A percentile compares a stretch with the other conserved stretches of the same genome.
Conservation (phyloP, 1,140 invertebrate species). For the Pseudoatta argentina region DNA sequence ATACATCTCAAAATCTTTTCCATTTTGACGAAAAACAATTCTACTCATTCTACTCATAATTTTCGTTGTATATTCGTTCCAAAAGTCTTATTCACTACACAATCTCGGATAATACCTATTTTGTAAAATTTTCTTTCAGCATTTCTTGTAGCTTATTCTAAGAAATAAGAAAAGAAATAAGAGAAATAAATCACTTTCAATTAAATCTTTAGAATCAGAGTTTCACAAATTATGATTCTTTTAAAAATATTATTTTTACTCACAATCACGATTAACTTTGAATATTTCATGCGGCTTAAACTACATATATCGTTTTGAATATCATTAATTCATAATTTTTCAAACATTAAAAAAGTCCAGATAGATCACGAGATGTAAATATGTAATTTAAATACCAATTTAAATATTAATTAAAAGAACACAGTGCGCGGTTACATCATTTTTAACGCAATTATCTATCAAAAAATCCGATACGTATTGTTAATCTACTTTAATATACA, state of each 20-base stretch:
- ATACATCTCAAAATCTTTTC: too few species aligned
- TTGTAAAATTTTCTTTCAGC: not conserved
- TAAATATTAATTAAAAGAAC: not conserved
- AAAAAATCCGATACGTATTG: not conserved
- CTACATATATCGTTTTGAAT: not conserved
- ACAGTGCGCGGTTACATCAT: not conserved
- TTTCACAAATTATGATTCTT: not conserved
- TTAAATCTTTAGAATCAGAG: not conserved
- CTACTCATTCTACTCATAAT: not conserved
- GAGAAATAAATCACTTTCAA: not conserved
- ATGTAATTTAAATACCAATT: not conserved
- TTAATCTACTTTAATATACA: not conserved
- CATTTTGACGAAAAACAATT: too few species aligned
- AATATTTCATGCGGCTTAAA: not conserved
- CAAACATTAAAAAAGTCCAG: not conserved
- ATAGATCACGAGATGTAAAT: not conserved
- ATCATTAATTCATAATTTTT: conserved; percentile 3
- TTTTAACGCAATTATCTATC: not conserved
- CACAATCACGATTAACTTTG: not conserved
- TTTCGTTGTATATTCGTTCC: not conserved
- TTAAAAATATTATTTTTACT: not conserved
- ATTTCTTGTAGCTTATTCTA: not conserved
- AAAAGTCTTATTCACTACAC: not conserved
- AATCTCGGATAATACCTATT: not conserved
- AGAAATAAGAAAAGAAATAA: not conserved